Evolutionary conservation across 2,888 invertebrate genomes (phyloP).

Genomic region (Drosophila mimetica): DNA sequence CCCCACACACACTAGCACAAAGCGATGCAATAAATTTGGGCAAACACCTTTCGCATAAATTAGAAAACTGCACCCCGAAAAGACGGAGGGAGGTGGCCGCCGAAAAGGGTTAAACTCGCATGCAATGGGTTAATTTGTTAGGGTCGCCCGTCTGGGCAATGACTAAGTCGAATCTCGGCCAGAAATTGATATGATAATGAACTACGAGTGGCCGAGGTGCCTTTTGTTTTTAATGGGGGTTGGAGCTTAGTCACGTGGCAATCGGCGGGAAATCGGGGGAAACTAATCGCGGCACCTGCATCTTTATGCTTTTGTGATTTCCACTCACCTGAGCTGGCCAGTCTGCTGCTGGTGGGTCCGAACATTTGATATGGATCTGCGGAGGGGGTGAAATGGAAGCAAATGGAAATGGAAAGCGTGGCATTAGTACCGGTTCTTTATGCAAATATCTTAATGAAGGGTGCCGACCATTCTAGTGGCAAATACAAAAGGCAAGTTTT

Average conservation of each 20-base stretch:
- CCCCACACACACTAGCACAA: constrained; percentile 43
- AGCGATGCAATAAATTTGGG: constrained; percentile 68
- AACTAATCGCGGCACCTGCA: constrained; percentile 82
- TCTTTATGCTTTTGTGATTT: constrained; percentile 78
- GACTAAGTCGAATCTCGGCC: constrained; percentile 72
- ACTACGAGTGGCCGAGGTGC: constrained; percentile 42
- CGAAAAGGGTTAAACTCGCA: constrained; percentile 58
- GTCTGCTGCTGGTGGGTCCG: constrained; percentile 97
- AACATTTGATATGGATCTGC: constrained; percentile 99
- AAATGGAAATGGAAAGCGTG: constrained; percentile 24
- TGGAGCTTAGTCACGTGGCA: constrained; percentile 50
- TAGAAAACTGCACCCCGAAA: constrained; percentile 60
- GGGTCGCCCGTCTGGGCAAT: constrained; percentile 55
- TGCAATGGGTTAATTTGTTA: constrained; percentile 76
- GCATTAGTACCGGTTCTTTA: constrained; percentile 52
- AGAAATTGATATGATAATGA: constrained; percentile 81
- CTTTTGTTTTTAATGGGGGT: constrained; percentile 9
- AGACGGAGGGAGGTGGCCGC: constrained; percentile 1
- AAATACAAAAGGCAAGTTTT: constrained; percentile 49
- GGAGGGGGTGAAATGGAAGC: constrained; percentile 49
- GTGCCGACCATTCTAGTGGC: constrained; percentile 54
- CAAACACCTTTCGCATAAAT: constrained; percentile 77
- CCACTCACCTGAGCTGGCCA: constrained; percentile 95
- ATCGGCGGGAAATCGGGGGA: constrained; percentile 45
- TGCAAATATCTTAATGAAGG: constrained; percentile 75